phyloP scores from a whole-genome alignment of 2,797 vertebrate species.

The Tapirus indicus region DNA sequence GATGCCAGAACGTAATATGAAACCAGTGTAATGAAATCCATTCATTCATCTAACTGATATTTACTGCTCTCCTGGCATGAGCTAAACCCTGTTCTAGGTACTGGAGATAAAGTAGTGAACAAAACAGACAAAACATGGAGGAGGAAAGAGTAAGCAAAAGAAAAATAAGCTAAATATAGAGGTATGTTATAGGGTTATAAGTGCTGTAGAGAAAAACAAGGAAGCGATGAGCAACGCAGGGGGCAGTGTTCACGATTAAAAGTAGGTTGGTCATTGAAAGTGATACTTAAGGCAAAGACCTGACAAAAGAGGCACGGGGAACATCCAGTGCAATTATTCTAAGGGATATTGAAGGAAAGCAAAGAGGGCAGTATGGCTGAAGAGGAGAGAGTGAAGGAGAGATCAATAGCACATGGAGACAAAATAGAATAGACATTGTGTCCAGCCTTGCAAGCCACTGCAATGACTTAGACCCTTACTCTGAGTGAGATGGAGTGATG shows the following conservation, averaged over 20 bases:
- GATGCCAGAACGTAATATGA: background rate
- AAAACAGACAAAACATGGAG: background rate
- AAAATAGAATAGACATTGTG: background rate
- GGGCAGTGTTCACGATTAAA: background rate
- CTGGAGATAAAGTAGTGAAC: background rate
- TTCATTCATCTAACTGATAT: background rate
- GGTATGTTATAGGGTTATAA: background rate
- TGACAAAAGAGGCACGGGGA: background rate
- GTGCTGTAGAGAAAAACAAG: background rate
- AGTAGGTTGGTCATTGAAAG: background rate
- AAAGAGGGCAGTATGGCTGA: background rate
- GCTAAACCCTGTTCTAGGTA: background rate
- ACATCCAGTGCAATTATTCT: background rate
- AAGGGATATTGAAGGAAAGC: background rate
- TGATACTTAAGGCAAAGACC: background rate
- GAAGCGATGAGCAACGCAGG: background rate
- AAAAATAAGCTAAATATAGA: background rate
- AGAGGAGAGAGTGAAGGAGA: background rate
- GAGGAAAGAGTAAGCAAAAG: background rate
- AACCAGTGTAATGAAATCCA: background rate
- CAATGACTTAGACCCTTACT: too few species aligned
- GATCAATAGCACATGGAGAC: background rate
- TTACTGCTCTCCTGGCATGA: background rate
- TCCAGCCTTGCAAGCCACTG: too few species aligned
- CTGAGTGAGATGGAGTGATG: too few species aligned